Evolutionary conservation across 2,888 invertebrate genomes (phyloP), one percentile per base, ranked within the genome.

Genomic region (Pachycephus smyrnensis): DNA sequence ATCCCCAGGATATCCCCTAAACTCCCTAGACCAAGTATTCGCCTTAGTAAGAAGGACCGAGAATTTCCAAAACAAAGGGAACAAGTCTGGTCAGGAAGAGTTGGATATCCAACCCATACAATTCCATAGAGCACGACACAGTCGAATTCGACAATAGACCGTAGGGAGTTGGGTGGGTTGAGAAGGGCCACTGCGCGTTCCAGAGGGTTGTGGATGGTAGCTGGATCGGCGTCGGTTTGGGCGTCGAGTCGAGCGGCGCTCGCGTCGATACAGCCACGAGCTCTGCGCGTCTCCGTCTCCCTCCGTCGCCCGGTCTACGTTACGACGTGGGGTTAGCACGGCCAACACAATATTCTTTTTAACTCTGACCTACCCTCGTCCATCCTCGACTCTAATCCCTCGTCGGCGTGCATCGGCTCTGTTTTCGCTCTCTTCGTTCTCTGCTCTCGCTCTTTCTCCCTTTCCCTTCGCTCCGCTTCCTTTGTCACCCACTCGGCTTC

Each of bases 181-280:
- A 40, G 40, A 15, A 40, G 40, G 40, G 40, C 15, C 40, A 15
- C 40, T 40, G 40, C 35, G 36, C 75, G 71, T 68, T 68, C 36
- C 35, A n/a, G 68, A n/a, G 75, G 77, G n/a, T 15, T 23, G 75
- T 75, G 23, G 71, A 69, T 31, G 35, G 78, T 40, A 23, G 75
- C 32, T 73, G 78, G 78, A 36, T 37, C 33, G 68, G 71, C 33
- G 80, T 75, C 74, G 73, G 73, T 74, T 32, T 76, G 73, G 86
- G 84, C 85, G 85, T 84, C 80, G 80, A 83, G 81, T 82, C 81
- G 83, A 82, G 83, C 88, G 89, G 92, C 92, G 92, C 92, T 91
- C 90, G 90, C 91, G 91, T 91, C 92, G 91, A 89, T 91, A 90
- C 90, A 89, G 83, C 89, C 89, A 87, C 88, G 90, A 92, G 91